Conservation (phyloP, 1,140 invertebrate species). For the Melanaphis sacchari region DNA sequence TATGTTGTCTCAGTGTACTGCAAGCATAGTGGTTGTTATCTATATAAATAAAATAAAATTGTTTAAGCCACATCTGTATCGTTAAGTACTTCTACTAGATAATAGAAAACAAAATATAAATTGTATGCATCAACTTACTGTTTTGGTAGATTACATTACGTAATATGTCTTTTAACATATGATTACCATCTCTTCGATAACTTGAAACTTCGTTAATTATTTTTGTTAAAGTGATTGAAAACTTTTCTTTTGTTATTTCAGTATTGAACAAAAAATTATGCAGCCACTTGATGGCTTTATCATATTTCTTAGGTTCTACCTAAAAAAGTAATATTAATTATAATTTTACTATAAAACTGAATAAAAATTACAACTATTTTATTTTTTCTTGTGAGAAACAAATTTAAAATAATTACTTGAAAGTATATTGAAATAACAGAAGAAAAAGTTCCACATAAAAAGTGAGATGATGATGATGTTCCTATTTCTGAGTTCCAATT, state of each 20-base stretch:
- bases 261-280: slow-evolving; percentile 77
- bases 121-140: slow-evolving; percentile 64
- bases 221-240: slow-evolving; percentile 79
- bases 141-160: slow-evolving; percentile 70
- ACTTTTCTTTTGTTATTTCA: slow-evolving; percentile 74
- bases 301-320: slow-evolving; percentile 80
- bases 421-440: slow-evolving; percentile 69
- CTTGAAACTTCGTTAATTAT: slow-evolving; percentile 79
- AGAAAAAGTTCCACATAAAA: slow-evolving; percentile 72
- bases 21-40: slow-evolving; percentile 77
- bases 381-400: background rate
- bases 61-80: background rate
- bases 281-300: slow-evolving; percentile 77
- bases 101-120: slow-evolving; percentile 8
- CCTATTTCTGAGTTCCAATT: slow-evolving; percentile 70
- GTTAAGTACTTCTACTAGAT: background rate
- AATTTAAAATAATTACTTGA: slow-evolving; percentile 63
- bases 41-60: slow-evolving; percentile 61
- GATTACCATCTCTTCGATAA: slow-evolving; percentile 72
- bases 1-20: slow-evolving; percentile 77
- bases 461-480: slow-evolving; percentile 66
- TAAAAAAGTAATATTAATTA: slow-evolving; percentile 62
- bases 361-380: background rate
- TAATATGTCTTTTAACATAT: slow-evolving; percentile 70
- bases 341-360: background rate